Evolutionary conservation across 2,888 invertebrate species (phyloP).

Genomic region (Hyposoter dolosus): DNA sequence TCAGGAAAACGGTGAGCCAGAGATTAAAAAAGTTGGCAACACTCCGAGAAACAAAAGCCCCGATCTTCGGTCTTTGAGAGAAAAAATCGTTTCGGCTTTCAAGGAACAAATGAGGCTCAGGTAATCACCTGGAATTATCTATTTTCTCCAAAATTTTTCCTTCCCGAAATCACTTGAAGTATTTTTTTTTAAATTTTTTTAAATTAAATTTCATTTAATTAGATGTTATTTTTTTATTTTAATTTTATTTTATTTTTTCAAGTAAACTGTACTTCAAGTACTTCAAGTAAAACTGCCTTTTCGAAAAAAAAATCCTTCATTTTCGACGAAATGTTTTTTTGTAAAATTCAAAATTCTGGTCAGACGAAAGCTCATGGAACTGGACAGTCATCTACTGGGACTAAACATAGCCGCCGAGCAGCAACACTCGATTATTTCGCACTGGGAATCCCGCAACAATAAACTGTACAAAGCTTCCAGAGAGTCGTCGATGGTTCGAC

Average conservation of each 20-base stretch:
- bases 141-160: background rate
- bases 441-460: constrained; percentile 95
- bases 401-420: constrained; percentile 95
- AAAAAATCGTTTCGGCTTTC: constrained; percentile 95
- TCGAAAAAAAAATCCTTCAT: background rate
- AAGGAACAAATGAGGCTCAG: constrained; percentile 97
- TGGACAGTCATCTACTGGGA: constrained; percentile 95
- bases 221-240: no score
- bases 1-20: constrained; percentile 78
- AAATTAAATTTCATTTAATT: no score
- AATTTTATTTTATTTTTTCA: no score
- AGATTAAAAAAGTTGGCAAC: constrained; percentile 74
- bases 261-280: no score
- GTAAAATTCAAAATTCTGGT: constrained; percentile 24
- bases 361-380: constrained; percentile 93
- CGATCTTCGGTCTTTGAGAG: constrained; percentile 89
- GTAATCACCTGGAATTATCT: constrained; percentile 70
- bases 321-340: constrained; percentile 8
- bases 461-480: constrained; percentile 88
- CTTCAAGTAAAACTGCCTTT: no score
- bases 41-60: constrained; percentile 77
- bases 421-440: constrained; percentile 94
- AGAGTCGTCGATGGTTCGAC: constrained; percentile 83
- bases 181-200: no score
- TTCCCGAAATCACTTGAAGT: no score